phyloP scores from a whole-genome alignment of 2,797 vertebrate genomes.

The Dipus sagitta region DNA sequence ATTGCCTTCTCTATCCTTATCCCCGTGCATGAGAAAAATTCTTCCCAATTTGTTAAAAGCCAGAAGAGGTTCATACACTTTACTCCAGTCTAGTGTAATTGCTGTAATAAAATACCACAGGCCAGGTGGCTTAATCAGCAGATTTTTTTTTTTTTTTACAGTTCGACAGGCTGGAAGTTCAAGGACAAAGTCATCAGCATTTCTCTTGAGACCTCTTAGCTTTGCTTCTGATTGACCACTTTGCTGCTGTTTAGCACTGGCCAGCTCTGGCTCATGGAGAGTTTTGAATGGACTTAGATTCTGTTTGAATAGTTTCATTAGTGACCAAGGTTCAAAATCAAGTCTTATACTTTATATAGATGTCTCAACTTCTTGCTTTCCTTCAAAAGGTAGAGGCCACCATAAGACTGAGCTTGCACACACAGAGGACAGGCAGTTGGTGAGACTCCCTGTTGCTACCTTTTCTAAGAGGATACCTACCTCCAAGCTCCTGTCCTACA shows the following conservation, averaged over 20 bases:
- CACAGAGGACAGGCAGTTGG: not conserved
- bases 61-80: not conserved
- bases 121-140: not conserved
- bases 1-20: not conserved
- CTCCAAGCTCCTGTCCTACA: not conserved
- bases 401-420: not conserved
- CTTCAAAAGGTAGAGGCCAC: not conserved
- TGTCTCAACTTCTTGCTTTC: not conserved
- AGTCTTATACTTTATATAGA: not conserved
- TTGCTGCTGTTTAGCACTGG: not conserved
- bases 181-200: not conserved
- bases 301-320: not conserved
- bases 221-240: not conserved
- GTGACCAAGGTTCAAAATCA: not conserved
- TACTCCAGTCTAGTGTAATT: not conserved
- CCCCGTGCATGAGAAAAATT: not conserved
- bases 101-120: not conserved
- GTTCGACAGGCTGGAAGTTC: not conserved
- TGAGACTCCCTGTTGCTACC: rapidly evolving
- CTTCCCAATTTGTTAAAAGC: not conserved
- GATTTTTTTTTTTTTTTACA: not conserved
- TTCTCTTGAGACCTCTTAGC: not conserved
- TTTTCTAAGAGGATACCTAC: not conserved
- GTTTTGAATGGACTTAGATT: not conserved
- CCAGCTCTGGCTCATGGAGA: not conserved